Evolutionary conservation across 1,140 invertebrate species (phyloP), one percentile per base, ranked within the genome.

Genomic region (Lucilia cuprina): DNA sequence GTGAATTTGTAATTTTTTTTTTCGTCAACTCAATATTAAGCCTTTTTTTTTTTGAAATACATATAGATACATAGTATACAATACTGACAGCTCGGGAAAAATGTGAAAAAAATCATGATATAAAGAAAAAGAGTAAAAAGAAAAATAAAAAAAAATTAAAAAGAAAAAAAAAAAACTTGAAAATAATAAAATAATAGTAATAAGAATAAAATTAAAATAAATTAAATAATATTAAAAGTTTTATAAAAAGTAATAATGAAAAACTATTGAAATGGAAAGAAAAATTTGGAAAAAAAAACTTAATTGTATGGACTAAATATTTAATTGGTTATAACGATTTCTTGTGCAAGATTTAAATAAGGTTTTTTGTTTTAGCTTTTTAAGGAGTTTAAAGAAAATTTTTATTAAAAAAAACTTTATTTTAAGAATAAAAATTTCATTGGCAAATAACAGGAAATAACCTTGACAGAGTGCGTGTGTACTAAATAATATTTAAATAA

Each of bases 11-110:
- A 49, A 21, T 80, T 80, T 50, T 80, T 21, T 78, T 78, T 21
- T 21, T 21, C 77, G 34, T 25, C 25, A 30, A 30, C 41, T 49
- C 41, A 70, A 70, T 70, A 70, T 70, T 70, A 70, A 70, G 65
- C 77, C 77, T 19, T 50, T 49, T n/a, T 49, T 47, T 49, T 50
- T 47, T 78, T 47, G 10, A 78, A 19, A 78, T 47, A 78, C 75
- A 78, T 80, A 49, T 50, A 49, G 41, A 80, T 80, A 49, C 77
- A 80, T 80, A 80, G 77, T 80, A 80, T 80, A 80, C 77, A 80
- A 80, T 21, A 80, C 77, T 80, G 77, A 80, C 77, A 80, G 77
- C 47, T 25, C n/a, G 47, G n/a, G 47, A 41, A 80, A 70, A 70
- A 25, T 60, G 14, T 60, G 55, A 70, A 70, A 70, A n/a, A 70